Percentiles rank a stretch among this genome's conserved stretches.
Conservation (phyloP, 2,888 invertebrate genomes). For the Sinodicranocentrus sp. region DNA sequence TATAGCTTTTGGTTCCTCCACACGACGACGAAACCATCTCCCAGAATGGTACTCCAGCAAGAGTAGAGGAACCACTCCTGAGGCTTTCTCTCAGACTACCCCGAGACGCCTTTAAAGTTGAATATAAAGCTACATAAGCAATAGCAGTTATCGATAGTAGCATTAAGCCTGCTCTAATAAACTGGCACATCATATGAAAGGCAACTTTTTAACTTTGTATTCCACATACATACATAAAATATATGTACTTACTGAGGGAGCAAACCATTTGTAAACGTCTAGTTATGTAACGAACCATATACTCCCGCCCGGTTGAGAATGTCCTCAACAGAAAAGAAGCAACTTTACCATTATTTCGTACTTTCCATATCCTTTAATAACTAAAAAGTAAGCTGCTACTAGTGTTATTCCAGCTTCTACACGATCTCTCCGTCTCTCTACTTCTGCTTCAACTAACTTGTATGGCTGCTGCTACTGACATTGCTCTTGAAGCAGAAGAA, state of each 20-base stretch:
- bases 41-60: neutral
- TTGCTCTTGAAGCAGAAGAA: conserved; percentile 57
- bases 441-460: conserved; percentile 63
- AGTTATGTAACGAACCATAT: conserved; percentile 10
- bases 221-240: neutral
- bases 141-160: conserved; percentile 52
- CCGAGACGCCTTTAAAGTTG: conserved; percentile 34
- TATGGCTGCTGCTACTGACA: conserved; percentile 61
- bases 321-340: conserved; percentile 45
- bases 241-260: conserved; percentile 16
- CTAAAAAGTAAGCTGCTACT: neutral
- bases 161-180: conserved; percentile 63
- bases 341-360: conserved; percentile 50
- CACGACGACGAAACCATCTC: neutral
- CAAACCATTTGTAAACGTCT: conserved; percentile 13
- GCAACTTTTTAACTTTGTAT: conserved; percentile 49
- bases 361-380: conserved; percentile 36
- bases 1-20: neutral
- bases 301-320: conserved; percentile 23
- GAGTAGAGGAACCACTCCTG: neutral
- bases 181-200: conserved; percentile 51
- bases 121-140: conserved; percentile 36
- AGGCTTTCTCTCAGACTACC: conserved; percentile 9
- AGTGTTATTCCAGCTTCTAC: conserved; percentile 2
- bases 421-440: conserved; percentile 5